Conservation (phyloP, 2,113 vertebrate genomes). For the Hemiscyllium ocellatum region DNA sequence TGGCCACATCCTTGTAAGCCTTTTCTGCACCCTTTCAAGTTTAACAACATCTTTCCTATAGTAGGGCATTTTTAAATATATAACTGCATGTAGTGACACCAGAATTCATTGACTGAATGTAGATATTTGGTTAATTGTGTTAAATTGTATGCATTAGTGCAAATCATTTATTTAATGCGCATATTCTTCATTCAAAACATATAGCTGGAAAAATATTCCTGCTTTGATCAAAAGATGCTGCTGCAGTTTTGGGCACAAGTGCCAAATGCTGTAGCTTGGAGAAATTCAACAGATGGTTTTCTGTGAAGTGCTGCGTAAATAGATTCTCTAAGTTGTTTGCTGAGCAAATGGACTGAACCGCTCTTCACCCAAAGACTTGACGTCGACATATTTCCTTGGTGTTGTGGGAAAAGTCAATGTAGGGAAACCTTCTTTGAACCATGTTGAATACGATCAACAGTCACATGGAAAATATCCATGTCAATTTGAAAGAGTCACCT, state of each 20-base stretch:
- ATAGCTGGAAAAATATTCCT: background rate
- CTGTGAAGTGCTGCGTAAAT: background rate
- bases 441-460: too few relatives aligned
- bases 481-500: too few relatives aligned
- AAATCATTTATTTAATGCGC: background rate
- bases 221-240: background rate
- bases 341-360: background rate
- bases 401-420: too few relatives aligned
- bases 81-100: background rate
- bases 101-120: background rate
- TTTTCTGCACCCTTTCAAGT: too few relatives aligned
- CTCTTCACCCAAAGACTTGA: too few relatives aligned
- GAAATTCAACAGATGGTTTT: background rate
- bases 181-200: background rate
- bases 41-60: too few relatives aligned
- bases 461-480: too few relatives aligned
- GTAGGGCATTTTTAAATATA: background rate
- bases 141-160: background rate
- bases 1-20: too few relatives aligned
- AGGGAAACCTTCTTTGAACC: too few relatives aligned
- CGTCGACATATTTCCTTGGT: too few relatives aligned
- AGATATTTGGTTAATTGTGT: background rate
- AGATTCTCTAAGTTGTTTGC: background rate
- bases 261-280: background rate
- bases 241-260: background rate